Evolutionary conservation across 2,797 vertebrate species (phyloP).

Genomic region (Melanotaenia pygmaea): DNA sequence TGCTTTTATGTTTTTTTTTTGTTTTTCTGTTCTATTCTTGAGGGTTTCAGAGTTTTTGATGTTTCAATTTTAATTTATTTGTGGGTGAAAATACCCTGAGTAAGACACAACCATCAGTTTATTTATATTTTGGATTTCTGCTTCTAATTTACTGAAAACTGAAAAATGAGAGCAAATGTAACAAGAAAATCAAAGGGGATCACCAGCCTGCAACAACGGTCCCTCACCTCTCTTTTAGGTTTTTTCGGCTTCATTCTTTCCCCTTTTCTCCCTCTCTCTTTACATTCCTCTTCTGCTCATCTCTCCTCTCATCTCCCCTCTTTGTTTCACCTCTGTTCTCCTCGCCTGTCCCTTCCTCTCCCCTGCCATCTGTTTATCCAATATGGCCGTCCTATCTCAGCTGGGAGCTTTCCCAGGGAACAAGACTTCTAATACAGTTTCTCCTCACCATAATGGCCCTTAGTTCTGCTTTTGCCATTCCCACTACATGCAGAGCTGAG

Average conservation of each 20-base stretch:
- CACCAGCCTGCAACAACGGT: conserved; percentile 10
- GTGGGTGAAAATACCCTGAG: background rate
- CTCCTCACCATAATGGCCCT: conserved; percentile 78
- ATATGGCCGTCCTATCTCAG: conserved; percentile 79
- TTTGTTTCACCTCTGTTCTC: conserved; percentile 76
- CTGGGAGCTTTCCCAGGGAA: conserved; percentile 83
- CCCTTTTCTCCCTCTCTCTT: conserved; percentile 27
- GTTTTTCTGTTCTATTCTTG: too few relatives aligned
- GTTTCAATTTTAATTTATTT: too few relatives aligned
- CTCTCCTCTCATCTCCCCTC: conserved; percentile 70
- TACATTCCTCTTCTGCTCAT: conserved; percentile 50
- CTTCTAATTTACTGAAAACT: background rate
- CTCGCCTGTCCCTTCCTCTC: conserved; percentile 72
- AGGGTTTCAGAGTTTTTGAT: too few relatives aligned
- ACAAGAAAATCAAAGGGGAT: background rate
- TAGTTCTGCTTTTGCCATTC: conserved; percentile 85
- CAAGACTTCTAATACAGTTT: conserved; percentile 79
- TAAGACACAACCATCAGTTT: background rate
- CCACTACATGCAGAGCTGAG: conserved; percentile 60
- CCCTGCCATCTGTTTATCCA: conserved; percentile 84
- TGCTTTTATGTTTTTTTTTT: too few relatives aligned
- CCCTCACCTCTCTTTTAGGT: conserved; percentile 25
- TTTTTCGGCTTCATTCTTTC: conserved; percentile 42
- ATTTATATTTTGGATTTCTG: background rate
- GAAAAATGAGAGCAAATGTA: conserved; percentile 2